Percentiles rank a stretch among this genome's conserved stretches.
Evolutionary conservation across 2,888 invertebrate species (phyloP).

Genomic region (Apodemia mormo): DNA sequence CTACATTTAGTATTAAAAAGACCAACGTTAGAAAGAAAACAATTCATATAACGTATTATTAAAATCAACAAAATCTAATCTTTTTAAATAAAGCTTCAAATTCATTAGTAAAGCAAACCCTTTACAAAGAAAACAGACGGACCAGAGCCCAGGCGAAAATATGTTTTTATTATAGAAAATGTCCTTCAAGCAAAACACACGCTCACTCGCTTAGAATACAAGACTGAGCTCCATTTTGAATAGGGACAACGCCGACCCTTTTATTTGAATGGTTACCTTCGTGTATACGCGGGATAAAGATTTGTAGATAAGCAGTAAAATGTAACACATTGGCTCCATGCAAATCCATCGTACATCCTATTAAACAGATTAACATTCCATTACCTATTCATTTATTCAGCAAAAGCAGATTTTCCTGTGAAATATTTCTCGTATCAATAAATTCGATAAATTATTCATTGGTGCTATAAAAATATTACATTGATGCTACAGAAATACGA

Average conservation of each 20-base stretch:
- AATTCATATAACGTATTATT: too few relatives aligned
- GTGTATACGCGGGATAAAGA: slow-evolving; percentile 27
- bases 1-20: too few relatives aligned
- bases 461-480: slow-evolving; percentile 9
- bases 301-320: slow-evolving; percentile 60
- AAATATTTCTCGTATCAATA: not conserved
- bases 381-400: too few relatives aligned
- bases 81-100: slow-evolving; percentile 5
- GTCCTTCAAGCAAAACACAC: slow-evolving; percentile 13
- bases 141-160: not conserved
- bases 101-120: slow-evolving; percentile 7
- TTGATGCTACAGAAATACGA: not conserved
- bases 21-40: too few relatives aligned
- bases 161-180: slow-evolving; percentile 4
- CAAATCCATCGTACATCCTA: too few relatives aligned
- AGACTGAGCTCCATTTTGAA: slow-evolving; percentile 3
- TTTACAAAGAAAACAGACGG: not conserved
- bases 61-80: not conserved
- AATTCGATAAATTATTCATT: not conserved
- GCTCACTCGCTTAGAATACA: slow-evolving; percentile 19
- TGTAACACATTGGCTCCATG: slow-evolving; percentile 41
- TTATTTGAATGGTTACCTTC: not conserved
- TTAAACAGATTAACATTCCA: too few relatives aligned
- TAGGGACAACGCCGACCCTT: slow-evolving; percentile 3
- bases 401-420: not conserved